A percentile compares a stretch with the other conserved stretches of the same genome.
Evolutionary conservation across 2,888 invertebrate species (phyloP).

Genomic region (Prosopocoilus inquinatus): DNA sequence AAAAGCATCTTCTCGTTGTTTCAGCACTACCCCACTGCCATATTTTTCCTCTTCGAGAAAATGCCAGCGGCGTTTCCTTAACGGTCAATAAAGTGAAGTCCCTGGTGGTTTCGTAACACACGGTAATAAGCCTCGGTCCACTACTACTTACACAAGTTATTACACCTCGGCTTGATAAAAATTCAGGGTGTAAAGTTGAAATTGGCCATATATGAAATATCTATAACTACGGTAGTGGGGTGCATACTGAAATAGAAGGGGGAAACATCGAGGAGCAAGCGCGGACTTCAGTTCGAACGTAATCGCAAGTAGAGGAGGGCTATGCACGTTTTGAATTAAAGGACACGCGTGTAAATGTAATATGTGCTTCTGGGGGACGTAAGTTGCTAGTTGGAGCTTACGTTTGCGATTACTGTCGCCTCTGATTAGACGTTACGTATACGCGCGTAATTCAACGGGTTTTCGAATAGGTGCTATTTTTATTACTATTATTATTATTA

Average conservation of each 20-base stretch:
- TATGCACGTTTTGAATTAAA: conserved; percentile 13
- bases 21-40: too few relatives aligned
- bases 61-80: neutral
- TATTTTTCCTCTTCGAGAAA: neutral
- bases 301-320: conserved; percentile 19
- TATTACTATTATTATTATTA: conserved; percentile 14
- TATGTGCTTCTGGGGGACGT: conserved; percentile 11
- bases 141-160: conserved; percentile 7
- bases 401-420: conserved; percentile 5
- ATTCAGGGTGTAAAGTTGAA: conserved; percentile 27
- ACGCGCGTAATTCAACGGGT: neutral
- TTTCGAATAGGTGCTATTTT: neutral
- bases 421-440: neutral
- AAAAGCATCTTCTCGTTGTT: too few relatives aligned
- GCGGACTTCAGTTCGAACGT: conserved; percentile 32
- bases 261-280: conserved; percentile 31
- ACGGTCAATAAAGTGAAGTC: neutral
- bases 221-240: conserved; percentile 34
- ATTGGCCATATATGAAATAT: conserved; percentile 35
- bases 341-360: conserved; percentile 21
- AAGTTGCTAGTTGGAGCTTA: conserved; percentile 2
- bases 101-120: too few relatives aligned
- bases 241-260: conserved; percentile 23
- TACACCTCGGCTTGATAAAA: conserved; percentile 15
- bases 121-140: conserved; percentile 8